Conservation (phyloP, 2,888 invertebrate species). For the Metalampra italica region DNA sequence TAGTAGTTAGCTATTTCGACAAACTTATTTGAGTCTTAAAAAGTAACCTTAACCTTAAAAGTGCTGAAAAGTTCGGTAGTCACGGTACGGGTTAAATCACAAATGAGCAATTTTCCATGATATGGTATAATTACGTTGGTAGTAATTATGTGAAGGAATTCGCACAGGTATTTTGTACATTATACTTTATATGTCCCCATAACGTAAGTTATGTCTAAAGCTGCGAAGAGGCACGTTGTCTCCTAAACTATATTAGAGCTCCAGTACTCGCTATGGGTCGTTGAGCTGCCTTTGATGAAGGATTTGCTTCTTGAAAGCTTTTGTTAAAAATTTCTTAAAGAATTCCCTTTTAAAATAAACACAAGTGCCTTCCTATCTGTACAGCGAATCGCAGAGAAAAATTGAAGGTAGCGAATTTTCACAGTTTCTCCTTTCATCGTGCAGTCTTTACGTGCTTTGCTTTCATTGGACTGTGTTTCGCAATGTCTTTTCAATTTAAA, state of each 20-base stretch:
- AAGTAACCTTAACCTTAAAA: too few species aligned
- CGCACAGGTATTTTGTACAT: slow-evolving; percentile 3
- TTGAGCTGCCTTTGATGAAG: slow-evolving; percentile 65
- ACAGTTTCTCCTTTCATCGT: background rate
- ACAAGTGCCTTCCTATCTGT: slow-evolving; percentile 33
- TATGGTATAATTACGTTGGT: too few species aligned
- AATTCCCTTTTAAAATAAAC: slow-evolving; percentile 55
- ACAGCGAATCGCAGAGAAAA: slow-evolving; percentile 33
- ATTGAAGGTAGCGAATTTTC: slow-evolving; percentile 28
- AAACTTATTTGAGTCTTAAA: too few species aligned
- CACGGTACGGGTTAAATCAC: too few species aligned
- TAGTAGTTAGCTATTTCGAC: too few species aligned
- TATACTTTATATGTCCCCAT: background rate
- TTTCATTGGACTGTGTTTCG: slow-evolving; percentile 1
- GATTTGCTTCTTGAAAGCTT: slow-evolving; percentile 69
- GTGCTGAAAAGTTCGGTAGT: too few species aligned
- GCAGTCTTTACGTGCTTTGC: background rate
- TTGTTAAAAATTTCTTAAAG: slow-evolving; percentile 54
- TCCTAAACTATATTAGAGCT: slow-evolving; percentile 61
- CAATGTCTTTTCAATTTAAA: background rate
- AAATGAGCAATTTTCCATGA: too few species aligned
- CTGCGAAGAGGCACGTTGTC: slow-evolving; percentile 34
- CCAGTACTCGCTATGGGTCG: slow-evolving; percentile 52
- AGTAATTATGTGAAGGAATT: too few species aligned
- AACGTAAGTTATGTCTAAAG: slow-evolving; percentile 12